Evolutionary conservation across 2,113 vertebrate genomes (phyloP).

Genomic region (Xenus cinereus): DNA sequence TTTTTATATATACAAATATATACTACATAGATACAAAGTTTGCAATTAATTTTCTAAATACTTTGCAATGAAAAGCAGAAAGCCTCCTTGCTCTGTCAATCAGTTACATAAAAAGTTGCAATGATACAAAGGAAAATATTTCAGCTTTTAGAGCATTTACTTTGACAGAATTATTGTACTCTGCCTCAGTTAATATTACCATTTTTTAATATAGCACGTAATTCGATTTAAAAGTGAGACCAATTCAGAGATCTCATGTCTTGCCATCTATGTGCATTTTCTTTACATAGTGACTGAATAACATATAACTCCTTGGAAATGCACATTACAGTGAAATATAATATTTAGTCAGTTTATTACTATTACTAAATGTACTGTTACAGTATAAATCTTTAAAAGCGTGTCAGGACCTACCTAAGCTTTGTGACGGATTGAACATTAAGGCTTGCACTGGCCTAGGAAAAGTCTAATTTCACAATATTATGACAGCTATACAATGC

Average conservation of each 20-base stretch:
- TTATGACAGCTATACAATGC: slow-evolving; percentile 17
- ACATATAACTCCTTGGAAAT: not conserved
- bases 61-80: not conserved
- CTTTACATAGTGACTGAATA: not conserved
- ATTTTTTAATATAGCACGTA: slow-evolving; percentile 1
- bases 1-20: no score
- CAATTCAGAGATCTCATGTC: not conserved
- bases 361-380: slow-evolving; percentile 25
- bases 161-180: not conserved
- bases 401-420: slow-evolving; percentile 24
- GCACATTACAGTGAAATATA: not conserved
- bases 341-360: slow-evolving; percentile 30
- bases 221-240: slow-evolving; percentile 34
- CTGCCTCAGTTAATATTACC: not conserved
- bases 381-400: slow-evolving; percentile 36
- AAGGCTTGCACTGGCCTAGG: slow-evolving; percentile 6
- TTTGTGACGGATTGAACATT: slow-evolving; percentile 21
- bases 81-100: not conserved
- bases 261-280: not conserved
- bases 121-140: not conserved
- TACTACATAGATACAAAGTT: not conserved
- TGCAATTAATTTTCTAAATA: not conserved
- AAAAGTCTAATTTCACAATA: slow-evolving; percentile 46
- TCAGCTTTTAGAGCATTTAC: not conserved
- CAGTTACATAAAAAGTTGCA: not conserved